Percentiles rank a stretch among this genome's conserved stretches.
These are phyloP conservation scores for Anas platyrhynchos DNA, from an alignment of 2,113 vertebrate species.

Conservation along the genomic window DNA sequence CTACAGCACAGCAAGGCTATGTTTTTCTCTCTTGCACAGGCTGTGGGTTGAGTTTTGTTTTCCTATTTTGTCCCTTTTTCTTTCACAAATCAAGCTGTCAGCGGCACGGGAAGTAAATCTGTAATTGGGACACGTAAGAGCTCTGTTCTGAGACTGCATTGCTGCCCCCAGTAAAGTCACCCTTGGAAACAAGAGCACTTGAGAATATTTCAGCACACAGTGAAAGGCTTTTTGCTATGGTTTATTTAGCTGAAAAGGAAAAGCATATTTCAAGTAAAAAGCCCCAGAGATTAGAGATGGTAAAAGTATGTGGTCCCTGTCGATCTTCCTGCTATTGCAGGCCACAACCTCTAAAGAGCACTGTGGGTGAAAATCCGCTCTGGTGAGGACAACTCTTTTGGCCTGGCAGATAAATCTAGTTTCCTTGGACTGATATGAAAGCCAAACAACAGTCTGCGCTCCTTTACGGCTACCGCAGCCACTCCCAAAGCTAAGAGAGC, in stretches of 20 bases:
- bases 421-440: conserved; percentile 5
- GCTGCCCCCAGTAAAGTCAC: neutral
- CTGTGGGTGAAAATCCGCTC: neutral
- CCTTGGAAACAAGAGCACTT: conserved; percentile 51
- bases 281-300: neutral
- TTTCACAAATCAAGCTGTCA: conserved; percentile 56
- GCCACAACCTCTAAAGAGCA: neutral
- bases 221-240: neutral
- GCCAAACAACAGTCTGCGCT: neutral
- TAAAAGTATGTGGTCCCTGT: neutral
- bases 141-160: conserved; percentile 2
- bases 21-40: neutral
- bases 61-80: conserved; percentile 25
- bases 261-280: conserved; percentile 18
- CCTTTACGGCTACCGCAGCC: neutral
- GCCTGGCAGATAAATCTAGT: neutral
- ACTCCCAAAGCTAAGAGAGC: neutral
- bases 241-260: conserved; percentile 40
- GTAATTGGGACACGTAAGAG: conserved; percentile 28
- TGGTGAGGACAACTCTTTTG: neutral
- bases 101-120: conserved; percentile 10
- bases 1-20: conserved; percentile 3
- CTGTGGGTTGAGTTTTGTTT: conserved; percentile 29
- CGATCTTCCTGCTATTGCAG: neutral
- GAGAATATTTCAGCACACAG: neutral